Percentiles rank a stretch among this genome's conserved stretches.
phyloP scores from a whole-genome alignment of 2,888 invertebrate species.

The Pseudoips prasinana region DNA sequence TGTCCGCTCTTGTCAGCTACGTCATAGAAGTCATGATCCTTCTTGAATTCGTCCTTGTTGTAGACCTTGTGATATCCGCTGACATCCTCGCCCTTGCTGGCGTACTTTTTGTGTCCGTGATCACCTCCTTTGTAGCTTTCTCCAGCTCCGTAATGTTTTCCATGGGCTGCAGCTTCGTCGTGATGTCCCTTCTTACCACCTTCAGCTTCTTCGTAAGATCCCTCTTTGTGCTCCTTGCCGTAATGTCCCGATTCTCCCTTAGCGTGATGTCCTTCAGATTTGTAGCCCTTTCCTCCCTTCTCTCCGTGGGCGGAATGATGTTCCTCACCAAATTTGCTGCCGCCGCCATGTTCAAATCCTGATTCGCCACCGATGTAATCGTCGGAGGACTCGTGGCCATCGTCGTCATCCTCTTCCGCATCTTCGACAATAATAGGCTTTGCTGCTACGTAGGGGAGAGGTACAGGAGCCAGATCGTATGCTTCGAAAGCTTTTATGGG shows the following conservation, averaged over 20 bases:
- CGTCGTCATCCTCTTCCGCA: conserved; percentile 49
- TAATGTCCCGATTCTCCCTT: conserved; percentile 81
- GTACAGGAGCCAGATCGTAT: conserved; percentile 56
- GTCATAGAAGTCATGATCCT: conserved; percentile 89
- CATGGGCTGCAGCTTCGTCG: conserved; percentile 79
- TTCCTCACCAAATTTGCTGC: conserved; percentile 70
- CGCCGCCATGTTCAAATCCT: conserved; percentile 50
- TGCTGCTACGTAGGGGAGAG: conserved; percentile 62
- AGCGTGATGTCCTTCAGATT: conserved; percentile 74
- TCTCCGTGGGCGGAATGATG: conserved; percentile 78
- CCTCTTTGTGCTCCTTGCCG: conserved; percentile 76
- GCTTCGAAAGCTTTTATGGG: conserved; percentile 49
- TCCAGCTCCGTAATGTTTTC: conserved; percentile 76
- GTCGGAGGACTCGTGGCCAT: conserved; percentile 45
- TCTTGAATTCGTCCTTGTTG: conserved; percentile 89
- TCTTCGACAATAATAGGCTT: conserved; percentile 57
- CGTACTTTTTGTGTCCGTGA: conserved; percentile 81
- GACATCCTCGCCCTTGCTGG: conserved; percentile 86
- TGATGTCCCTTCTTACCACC: conserved; percentile 80
- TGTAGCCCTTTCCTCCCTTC: conserved; percentile 81
- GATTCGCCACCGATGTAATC: conserved; percentile 42
- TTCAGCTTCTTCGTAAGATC: conserved; percentile 74
- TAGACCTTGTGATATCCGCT: conserved; percentile 88
- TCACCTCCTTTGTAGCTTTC: conserved; percentile 80
- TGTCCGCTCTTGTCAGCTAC: conserved; percentile 85